phyloP scores from a whole-genome alignment of 2,113 vertebrate genomes.

The Hystrix cristata region DNA sequence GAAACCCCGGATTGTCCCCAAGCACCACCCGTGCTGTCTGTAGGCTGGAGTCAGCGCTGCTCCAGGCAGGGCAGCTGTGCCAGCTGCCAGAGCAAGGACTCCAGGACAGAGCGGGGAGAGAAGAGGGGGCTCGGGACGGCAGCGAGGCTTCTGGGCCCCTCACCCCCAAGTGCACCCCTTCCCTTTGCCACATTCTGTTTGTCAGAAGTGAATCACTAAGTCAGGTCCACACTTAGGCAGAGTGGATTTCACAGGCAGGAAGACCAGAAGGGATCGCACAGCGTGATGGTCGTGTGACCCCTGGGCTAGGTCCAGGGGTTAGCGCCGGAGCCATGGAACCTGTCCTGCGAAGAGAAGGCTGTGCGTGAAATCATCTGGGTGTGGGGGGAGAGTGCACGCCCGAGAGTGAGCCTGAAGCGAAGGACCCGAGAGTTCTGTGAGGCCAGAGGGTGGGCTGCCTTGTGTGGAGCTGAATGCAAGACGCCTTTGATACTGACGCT shows the following conservation, averaged over 20 bases:
- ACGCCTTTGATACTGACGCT: background rate
- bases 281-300: background rate
- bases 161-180: background rate
- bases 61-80: background rate
- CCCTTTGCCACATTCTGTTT: background rate
- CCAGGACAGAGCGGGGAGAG: background rate
- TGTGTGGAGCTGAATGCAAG: background rate
- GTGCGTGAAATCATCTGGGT: background rate
- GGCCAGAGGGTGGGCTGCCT: background rate
- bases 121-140: background rate
- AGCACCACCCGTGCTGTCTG: background rate
- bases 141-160: background rate
- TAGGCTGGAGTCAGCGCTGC: background rate
- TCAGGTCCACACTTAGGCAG: background rate
- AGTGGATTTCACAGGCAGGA: background rate
- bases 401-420: background rate
- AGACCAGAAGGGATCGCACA: background rate
- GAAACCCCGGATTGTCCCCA: background rate
- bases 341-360: background rate
- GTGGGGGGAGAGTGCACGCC: background rate
- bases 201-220: background rate
- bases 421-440: background rate
- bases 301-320: background rate
- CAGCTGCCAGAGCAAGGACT: background rate
- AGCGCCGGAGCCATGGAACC: background rate